Evolutionary conservation across 1,140 invertebrate genomes (phyloP).

Genomic region (Drosophila malerkotliana): DNA sequence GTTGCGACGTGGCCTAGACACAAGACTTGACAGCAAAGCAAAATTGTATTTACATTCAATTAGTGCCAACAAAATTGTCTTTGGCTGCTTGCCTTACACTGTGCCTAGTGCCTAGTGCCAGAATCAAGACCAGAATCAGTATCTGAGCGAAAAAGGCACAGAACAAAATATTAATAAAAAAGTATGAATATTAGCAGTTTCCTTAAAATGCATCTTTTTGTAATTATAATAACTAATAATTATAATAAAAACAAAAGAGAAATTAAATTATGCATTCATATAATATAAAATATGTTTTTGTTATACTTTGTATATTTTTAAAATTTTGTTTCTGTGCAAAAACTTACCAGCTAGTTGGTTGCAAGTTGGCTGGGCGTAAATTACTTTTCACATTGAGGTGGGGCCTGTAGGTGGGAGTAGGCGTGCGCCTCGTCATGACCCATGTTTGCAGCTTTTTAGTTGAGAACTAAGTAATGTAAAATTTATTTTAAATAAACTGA

Average conservation of each 20-base stretch:
- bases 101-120: constrained; percentile 61
- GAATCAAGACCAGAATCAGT: constrained; percentile 3
- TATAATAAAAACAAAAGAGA: too few species aligned
- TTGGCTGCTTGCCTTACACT: constrained; percentile 74
- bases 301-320: background rate
- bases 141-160: constrained; percentile 22
- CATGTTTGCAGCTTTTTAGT: constrained; percentile 55
- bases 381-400: constrained; percentile 56
- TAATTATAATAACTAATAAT: too few species aligned
- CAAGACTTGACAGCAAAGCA: constrained; percentile 82
- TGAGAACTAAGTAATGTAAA: constrained; percentile 75
- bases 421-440: constrained; percentile 37
- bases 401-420: constrained; percentile 9
- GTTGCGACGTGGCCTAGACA: constrained; percentile 66
- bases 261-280: too few species aligned
- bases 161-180: constrained; percentile 9
- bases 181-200: background rate
- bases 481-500: constrained; percentile 81
- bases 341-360: constrained; percentile 21
- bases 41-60: constrained; percentile 83
- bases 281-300: background rate
- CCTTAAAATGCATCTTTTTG: too few species aligned
- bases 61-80: constrained; percentile 83
- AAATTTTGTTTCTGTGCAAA: constrained; percentile 18
- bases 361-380: constrained; percentile 62